Evolutionary conservation across 2,888 invertebrate species (phyloP), one percentile per base, ranked within the genome.

Genomic region (Aricia artaxerxes): DNA sequence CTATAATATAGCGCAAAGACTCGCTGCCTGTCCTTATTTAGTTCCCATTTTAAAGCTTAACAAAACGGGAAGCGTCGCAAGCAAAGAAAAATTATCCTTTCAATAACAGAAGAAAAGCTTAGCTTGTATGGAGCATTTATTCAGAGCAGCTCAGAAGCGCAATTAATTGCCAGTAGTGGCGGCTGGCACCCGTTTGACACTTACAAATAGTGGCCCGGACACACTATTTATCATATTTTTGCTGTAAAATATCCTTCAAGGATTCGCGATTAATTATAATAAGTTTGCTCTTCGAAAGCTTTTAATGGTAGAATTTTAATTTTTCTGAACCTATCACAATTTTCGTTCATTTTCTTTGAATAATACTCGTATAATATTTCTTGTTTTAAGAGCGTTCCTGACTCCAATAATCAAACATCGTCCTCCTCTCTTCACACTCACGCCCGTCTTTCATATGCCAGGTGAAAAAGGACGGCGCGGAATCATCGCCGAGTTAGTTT

Each of bases 221-320:
- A 69, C 13, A 69, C 69, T 69, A 69, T 69, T 69, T 69, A 69
- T 69, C 69, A 69, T 38, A 69, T 69, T 69, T 69, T 69, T 69
- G 35, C 69, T 69, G 69, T 69, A 35, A 69, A 69, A 69, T 69
- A 69, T 69, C 13, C 69, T 69, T 38, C 16, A 35, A 69, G 35
- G 69, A 69, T 69, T 69, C 35, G 35, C 69, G 16, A 69, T 35
- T 13, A 16, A 69, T 64, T 31, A 64, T 64, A 31, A 69, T 69
- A 69, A 69, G 35, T 11, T 16, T 0, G 69, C 31, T 69, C 11
- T 38, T 69, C 35, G 35, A 38, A 35, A 69, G 35, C 11, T 69
- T 38, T 69, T 9, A 5, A 69, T 3, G 2, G 9, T 9, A 31
- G 31, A 64, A 64, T 64, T 31, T 31, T 31, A 64, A 31, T 64